Percentiles rank a stretch among this genome's conserved stretches.
Conservation (phyloP, 2,113 vertebrate genomes). For the Grantiella picta region DNA sequence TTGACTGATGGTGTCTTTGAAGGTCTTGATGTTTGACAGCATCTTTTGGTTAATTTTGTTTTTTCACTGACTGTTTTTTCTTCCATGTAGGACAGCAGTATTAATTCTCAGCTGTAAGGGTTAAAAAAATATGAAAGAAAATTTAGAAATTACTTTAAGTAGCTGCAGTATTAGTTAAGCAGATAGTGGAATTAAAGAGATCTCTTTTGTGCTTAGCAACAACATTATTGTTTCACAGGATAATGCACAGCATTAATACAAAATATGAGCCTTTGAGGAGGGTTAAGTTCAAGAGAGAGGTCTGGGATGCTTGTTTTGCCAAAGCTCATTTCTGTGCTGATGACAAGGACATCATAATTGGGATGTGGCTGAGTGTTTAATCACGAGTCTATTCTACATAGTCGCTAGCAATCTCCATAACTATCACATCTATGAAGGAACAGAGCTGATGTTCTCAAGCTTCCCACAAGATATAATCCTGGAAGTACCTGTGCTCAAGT, state of each 20-base stretch:
- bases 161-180: background rate
- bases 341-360: background rate
- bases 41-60: no score
- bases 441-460: background rate
- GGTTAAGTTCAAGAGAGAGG: background rate
- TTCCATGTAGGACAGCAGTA: background rate
- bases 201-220: rapidly evolving
- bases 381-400: background rate
- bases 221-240: background rate
- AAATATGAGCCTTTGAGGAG: background rate
- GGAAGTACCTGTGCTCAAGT: background rate
- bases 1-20: background rate
- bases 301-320: background rate
- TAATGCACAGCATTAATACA: background rate
- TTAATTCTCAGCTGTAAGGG: background rate
- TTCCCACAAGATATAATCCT: background rate
- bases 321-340: background rate
- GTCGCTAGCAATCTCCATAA: background rate
- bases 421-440: background rate
- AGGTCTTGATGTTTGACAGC: background rate
- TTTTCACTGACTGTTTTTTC: background rate
- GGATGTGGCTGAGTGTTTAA: background rate
- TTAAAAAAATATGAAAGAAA: background rate
- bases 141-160: background rate
- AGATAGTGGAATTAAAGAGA: background rate